Conservation (phyloP, 2,888 invertebrate species). For the Drosophila fungiperda region DNA sequence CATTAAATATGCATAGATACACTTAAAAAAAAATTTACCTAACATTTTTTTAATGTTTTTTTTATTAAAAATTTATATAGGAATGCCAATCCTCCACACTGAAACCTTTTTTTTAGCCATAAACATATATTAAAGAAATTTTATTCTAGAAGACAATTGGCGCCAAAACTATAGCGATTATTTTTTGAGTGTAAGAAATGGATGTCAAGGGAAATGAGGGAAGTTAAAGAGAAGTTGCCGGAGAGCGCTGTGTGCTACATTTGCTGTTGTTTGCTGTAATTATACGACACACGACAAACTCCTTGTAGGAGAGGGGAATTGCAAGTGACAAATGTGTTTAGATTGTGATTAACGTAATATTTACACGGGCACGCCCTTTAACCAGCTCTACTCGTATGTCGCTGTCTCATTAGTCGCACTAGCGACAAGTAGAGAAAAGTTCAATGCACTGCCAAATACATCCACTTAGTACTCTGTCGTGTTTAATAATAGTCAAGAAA, state of each 20-base stretch:
- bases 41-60: not conserved
- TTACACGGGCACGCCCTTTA: slow-evolving; percentile 61
- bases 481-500: slow-evolving; percentile 20
- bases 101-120: not conserved
- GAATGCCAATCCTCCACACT: not conserved
- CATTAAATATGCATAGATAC: not conserved
- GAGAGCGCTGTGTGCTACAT: slow-evolving; percentile 42
- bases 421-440: slow-evolving; percentile 34
- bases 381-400: not conserved
- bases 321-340: slow-evolving; percentile 3
- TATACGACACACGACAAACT: slow-evolving; percentile 36
- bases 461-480: slow-evolving; percentile 3
- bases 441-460: slow-evolving; percentile 56
- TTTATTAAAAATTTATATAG: not conserved
- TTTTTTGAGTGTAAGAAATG: not conserved
- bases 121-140: not conserved
- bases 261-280: slow-evolving; percentile 44
- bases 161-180: not conserved
- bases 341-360: slow-evolving; percentile 69
- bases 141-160: not conserved
- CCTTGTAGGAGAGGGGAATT: not conserved
- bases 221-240: slow-evolving; percentile 40
- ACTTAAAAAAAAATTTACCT: not conserved
- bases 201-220: not conserved
- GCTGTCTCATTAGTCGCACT: slow-evolving; percentile 25